phyloP scores from a whole-genome alignment of 37 sponge, comb jelly and placozoan species.

The Corticium candelabrum region DNA sequence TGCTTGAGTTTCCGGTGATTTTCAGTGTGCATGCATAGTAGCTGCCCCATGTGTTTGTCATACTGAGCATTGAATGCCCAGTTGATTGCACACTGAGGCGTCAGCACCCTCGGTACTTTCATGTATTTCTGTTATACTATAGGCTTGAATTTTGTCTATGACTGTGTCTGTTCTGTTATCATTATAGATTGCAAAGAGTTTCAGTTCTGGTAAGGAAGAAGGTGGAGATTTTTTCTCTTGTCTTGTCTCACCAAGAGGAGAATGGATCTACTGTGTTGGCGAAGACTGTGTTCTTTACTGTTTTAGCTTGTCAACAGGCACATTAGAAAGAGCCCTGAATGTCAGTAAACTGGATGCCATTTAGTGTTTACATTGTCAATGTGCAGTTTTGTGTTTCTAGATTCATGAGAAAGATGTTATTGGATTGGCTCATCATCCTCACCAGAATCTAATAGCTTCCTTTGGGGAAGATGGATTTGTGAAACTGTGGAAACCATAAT shows the following conservation, averaged over 20 bases:
- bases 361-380: not conserved
- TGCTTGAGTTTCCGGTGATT: no score
- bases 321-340: conserved; percentile 82
- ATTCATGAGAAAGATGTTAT: conserved; percentile 87
- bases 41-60: no score
- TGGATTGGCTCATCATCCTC: conserved; percentile 92
- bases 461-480: conserved; percentile 79
- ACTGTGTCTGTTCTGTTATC: not conserved
- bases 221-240: conserved; percentile 88
- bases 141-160: no score
- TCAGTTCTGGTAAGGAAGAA: conserved; percentile 82
- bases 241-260: conserved; percentile 70
- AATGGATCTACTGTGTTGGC: conserved; percentile 94
- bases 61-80: no score
- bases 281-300: conserved; percentile 90
- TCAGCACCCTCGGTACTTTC: no score
- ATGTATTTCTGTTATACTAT: no score
- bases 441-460: conserved; percentile 90
- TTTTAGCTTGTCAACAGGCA: conserved; percentile 79
- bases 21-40: no score
- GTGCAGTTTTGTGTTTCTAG: conserved; percentile 21
- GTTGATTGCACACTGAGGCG: no score
- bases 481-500: conserved; percentile 85
- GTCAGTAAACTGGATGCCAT: conserved; percentile 17
- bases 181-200: conserved; percentile 64